Evolutionary conservation across 2,888 invertebrate genomes (phyloP), one percentile per base, ranked within the genome.

Genomic region (Netelia melanura): DNA sequence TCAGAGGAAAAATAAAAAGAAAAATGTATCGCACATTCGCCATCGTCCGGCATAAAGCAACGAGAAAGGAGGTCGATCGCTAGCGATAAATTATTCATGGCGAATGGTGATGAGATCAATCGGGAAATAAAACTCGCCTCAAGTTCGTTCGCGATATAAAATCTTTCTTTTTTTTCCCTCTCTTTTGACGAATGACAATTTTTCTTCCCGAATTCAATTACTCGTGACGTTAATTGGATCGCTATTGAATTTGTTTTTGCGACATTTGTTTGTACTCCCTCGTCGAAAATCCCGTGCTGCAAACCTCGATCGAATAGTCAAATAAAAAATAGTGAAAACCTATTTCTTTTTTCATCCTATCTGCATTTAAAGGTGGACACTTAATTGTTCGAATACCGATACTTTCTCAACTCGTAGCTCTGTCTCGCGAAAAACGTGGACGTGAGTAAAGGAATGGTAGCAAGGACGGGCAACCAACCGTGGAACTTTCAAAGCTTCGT

Each of bases 31-130:
- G n/a, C 14, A 17, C 14, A 2, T 54, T 6, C 23, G 54, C 54
- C 58, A 52, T 77, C 43, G 14, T 21, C 14, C 23, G 44, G 10
- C n/a, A 43, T 30, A 3, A 67, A 38, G 61, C 14, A 72, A 21
- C 25, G 58, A 8, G 3, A 72, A 77, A 72, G 23, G 72, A 48
- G 72, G 72, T 84, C 81, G 72, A 76, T 56, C 72, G 68, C 75
- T 62, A 72, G 71, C 67, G 38, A 75, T 84, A 78, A 85, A 75
- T 85, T 75, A 77, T 81, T 81, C 58, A 85, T 81, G 74, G 78
- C 81, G 10, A 38, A 48, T 48, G 48, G 14, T 75, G 44, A 43
- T 25, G 30, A 8, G 23, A 23, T 38, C 52, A 70, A 52, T 9
- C 67, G 54, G 65, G 38, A 75, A 72, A 48, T n/a, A 65, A 21